Evolutionary conservation across 2,113 vertebrate genomes (phyloP).

Genomic region (Ptyas mucosa): DNA sequence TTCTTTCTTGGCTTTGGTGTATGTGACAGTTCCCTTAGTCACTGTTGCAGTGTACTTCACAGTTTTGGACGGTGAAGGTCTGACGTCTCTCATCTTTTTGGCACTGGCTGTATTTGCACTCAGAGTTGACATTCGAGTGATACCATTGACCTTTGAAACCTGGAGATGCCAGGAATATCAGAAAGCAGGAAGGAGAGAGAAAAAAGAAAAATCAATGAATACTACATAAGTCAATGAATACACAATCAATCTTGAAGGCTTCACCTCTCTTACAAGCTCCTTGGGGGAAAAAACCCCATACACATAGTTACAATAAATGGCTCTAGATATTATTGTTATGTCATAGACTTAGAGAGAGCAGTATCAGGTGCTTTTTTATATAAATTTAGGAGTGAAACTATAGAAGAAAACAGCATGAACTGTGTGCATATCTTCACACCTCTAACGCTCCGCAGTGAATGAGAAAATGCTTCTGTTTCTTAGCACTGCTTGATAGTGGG

Average conservation of each 20-base stretch:
- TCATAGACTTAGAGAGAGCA: not conserved
- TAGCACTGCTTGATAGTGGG: not conserved
- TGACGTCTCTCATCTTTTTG: constrained; percentile 96
- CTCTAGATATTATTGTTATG: not conserved
- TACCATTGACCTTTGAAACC: constrained; percentile 93
- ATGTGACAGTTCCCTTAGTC: constrained; percentile 98
- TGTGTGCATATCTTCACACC: not conserved
- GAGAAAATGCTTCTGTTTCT: not conserved
- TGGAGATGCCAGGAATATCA: constrained; percentile 53
- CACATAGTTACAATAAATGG: not conserved
- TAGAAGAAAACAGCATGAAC: not conserved
- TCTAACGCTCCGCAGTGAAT: not conserved
- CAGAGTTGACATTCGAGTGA: constrained; percentile 83
- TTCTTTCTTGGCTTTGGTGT: constrained; percentile 99
- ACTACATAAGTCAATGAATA: not conserved
- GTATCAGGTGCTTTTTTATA: not conserved
- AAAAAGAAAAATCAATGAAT: constrained; percentile 4
- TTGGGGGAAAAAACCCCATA: not conserved
- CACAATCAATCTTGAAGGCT: not conserved
- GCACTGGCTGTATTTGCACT: constrained; percentile 84
- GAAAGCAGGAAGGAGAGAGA: constrained; percentile 44
- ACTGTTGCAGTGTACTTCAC: constrained; percentile 99
- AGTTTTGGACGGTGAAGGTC: constrained; percentile 98
- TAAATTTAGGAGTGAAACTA: not conserved
- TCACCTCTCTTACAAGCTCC: rapidly evolving